Evolutionary conservation across 2,797 vertebrate species (phyloP), one percentile per base, ranked within the genome.

Genomic region (Mormyrus proboscirostris): DNA sequence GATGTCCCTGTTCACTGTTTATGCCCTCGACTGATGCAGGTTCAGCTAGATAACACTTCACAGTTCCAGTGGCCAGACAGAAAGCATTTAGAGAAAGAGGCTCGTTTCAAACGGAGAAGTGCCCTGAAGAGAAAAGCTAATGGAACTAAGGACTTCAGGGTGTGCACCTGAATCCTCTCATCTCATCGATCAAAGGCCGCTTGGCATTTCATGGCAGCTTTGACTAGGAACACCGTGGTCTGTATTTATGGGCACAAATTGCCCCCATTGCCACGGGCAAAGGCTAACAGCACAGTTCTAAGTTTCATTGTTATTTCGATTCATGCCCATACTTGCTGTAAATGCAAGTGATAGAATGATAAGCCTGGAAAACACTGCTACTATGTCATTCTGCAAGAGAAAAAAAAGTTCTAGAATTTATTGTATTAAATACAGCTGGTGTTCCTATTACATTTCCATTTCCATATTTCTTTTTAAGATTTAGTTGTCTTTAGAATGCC

Each of bases 171-270:
- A 47, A 65, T 57, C 29, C 6, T 89, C 86, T 89, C 62, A 89
- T 89, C 85, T 89, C 41, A 38, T 29, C 19, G n/a, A 87, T 89
- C 85, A 87, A 87, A 89, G 65, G 16, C 57, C 8, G 12, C 41
- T 86, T 89, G 88, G 57, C 82, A 47, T 79, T 76, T 79, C 22
- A 38, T n/a, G 3, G 7, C 4, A 12, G 59, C 69, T 82, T 73
- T 89, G 62, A 57, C 87, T 50, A 59, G 10, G 47, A 16, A 82
- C 33, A 44, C 44, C 49, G 8, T 33, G 55, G 55, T 44, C 86
- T 62, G 33, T 51, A 79, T 57, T 29, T 25, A 19, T 57, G 85
- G 29, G 33, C 16, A 87, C 25, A 38, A 55, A 3, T n/a, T 41
- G 53, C 41, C 84, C 49, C 47, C 50, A 33, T 6, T 33, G 84